A percentile compares a stretch with the other conserved stretches of the same genome.
Conservation (phyloP, 2,888 invertebrate genomes). For the Aphelenchoides bicaudatus region DNA sequence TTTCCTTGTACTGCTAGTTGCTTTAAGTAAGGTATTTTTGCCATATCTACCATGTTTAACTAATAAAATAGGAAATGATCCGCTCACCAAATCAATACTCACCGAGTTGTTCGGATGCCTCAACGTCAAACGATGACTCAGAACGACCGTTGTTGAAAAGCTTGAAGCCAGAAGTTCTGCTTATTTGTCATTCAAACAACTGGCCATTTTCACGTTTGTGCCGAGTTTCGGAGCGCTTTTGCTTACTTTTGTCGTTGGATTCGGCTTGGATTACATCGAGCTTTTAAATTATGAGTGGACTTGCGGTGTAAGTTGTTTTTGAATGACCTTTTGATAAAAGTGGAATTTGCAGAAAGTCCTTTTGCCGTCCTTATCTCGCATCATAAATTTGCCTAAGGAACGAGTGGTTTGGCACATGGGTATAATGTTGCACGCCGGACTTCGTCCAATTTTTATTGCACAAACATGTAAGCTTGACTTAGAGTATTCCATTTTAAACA, state of each 20-base stretch:
- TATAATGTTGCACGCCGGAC: constrained; percentile 19
- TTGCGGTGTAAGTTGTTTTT: constrained; percentile 36
- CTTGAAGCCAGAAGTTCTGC: neutral
- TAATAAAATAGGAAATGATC: no score
- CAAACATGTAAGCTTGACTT: constrained; percentile 28
- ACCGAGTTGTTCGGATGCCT: neutral
- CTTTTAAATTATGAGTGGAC: constrained; percentile 42
- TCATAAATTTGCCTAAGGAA: constrained; percentile 44
- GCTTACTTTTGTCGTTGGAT: constrained; percentile 37
- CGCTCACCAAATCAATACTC: no score
- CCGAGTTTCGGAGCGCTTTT: constrained; percentile 26
- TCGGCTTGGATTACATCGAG: constrained; percentile 27
- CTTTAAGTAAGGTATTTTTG: no score
- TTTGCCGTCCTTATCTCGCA: constrained; percentile 43
- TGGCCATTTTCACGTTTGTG: constrained; percentile 16
- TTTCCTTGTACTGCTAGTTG: no score
- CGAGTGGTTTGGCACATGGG: constrained; percentile 38
- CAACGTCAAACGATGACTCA: neutral
- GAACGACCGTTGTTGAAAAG: neutral
- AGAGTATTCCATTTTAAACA: neutral
- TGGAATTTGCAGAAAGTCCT: constrained; percentile 35
- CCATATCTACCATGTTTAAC: no score
- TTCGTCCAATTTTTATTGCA: constrained; percentile 26
- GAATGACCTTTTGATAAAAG: neutral
- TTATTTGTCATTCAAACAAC: constrained; percentile 11